A percentile compares a stretch with the other conserved stretches of the same genome.
Conservation (phyloP, 2,888 invertebrate genomes). For the Mycalesis mineus region DNA sequence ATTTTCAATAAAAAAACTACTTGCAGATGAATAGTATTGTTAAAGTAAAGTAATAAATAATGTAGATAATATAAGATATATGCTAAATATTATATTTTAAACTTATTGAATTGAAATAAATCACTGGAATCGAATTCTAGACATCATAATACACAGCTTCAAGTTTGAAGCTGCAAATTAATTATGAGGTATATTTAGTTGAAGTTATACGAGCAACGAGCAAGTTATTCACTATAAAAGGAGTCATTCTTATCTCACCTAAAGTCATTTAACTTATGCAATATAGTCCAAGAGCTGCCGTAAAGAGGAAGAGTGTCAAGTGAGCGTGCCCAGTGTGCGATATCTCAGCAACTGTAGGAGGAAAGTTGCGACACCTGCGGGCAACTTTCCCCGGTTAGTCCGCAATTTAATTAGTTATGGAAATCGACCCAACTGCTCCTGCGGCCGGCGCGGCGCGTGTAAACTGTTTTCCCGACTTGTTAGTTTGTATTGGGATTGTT, state of each 20-base stretch:
- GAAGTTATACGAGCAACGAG: no score
- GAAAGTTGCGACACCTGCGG: constrained; percentile 33
- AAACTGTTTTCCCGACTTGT: constrained; percentile 45
- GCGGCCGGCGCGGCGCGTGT: constrained; percentile 37
- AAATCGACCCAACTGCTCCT: constrained; percentile 35
- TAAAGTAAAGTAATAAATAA: no score
- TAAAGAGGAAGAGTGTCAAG: not conserved
- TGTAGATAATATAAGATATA: no score
- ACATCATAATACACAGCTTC: no score
- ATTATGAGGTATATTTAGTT: no score
- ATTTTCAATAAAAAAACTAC: not conserved
- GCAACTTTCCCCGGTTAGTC: constrained; percentile 29
- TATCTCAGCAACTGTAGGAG: constrained; percentile 15
- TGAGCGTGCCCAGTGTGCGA: constrained; percentile 5
- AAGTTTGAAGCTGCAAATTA: no score
- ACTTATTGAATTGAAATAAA: no score
- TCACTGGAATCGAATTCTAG: no score
- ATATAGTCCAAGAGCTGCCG: not conserved
- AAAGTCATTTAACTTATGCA: constrained; percentile 6
- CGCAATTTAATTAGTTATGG: constrained; percentile 47
- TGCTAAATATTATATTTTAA: no score
- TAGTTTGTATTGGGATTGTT: constrained; percentile 37
- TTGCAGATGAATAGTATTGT: no score
- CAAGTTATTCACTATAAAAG: no score
- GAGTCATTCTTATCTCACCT: not conserved